phyloP scores from a whole-genome alignment of 2,113 vertebrate genomes.

The Dendrocopos noguchii region DNA sequence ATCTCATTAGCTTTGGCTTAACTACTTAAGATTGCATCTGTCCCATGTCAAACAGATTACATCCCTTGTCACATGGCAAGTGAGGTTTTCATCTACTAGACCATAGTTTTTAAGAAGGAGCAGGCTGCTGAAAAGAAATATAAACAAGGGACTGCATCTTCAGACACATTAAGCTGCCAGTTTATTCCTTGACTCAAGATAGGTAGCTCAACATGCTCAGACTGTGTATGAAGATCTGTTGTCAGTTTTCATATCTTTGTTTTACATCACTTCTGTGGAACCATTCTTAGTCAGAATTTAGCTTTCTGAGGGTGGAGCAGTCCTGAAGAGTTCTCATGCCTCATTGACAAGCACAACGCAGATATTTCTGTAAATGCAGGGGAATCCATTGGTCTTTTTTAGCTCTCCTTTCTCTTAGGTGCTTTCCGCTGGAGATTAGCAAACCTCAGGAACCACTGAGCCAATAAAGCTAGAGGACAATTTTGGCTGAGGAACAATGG shows the following conservation, averaged over 20 bases:
- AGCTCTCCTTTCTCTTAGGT: not conserved
- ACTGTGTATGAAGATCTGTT: not conserved
- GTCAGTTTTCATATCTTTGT: not conserved
- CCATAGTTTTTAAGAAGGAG: not conserved
- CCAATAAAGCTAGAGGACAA: not conserved
- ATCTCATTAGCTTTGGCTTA: conserved; percentile 50
- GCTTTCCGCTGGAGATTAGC: not conserved
- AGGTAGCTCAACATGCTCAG: not conserved
- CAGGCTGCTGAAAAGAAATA: not conserved
- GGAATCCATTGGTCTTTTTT: not conserved
- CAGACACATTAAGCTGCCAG: not conserved
- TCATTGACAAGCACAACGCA: not conserved
- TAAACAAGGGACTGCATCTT: not conserved
- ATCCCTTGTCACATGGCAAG: not conserved
- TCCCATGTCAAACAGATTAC: conserved; percentile 22
- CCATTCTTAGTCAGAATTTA: not conserved
- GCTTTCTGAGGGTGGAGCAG: not conserved
- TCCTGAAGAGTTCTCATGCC: not conserved
- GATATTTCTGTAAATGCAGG: not conserved
- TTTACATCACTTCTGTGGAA: not conserved
- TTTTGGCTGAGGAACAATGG: not conserved
- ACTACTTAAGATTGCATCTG: conserved; percentile 35
- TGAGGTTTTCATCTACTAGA: not conserved
- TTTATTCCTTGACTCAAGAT: not conserved
- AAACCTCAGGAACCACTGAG: not conserved